Percentiles rank a stretch among this genome's conserved stretches.
These are phyloP conservation scores for Gymnopithys bicolor DNA, from an alignment of 2,797 vertebrate genomes.

Conservation along the genomic window DNA sequence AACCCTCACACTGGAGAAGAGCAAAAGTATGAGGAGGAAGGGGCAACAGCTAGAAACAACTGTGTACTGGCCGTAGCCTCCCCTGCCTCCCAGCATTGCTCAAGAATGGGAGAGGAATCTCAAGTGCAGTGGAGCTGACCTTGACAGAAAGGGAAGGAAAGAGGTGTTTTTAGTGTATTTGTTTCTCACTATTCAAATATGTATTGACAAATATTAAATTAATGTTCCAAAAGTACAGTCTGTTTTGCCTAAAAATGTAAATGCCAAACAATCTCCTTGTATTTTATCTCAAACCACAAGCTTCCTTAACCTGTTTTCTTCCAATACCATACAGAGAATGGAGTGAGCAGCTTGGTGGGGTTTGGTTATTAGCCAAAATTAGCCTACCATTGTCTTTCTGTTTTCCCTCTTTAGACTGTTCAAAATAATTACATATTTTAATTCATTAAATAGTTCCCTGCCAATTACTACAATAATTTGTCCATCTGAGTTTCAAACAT, in stretches of 20 bases:
- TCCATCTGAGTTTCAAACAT: not conserved
- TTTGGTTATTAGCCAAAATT: not conserved
- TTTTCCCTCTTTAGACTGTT: not conserved
- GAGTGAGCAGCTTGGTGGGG: not conserved
- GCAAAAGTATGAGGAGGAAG: not conserved
- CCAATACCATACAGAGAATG: not conserved
- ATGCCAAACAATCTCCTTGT: not conserved
- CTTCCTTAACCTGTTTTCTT: not conserved
- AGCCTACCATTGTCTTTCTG: not conserved
- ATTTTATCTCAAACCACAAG: not conserved
- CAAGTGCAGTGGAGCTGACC: not conserved
- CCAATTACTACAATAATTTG: not conserved
- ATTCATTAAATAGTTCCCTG: not conserved
- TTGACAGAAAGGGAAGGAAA: not conserved
- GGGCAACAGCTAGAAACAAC: not conserved
- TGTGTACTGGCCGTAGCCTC: not conserved
- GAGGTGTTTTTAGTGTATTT: not conserved
- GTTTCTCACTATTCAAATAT: not conserved
- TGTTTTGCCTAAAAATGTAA: not conserved
- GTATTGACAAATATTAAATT: not conserved
- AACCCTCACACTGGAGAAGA: accelerated
- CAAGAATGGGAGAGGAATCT: not conserved
- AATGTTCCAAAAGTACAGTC: not conserved
- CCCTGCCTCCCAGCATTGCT: accelerated
- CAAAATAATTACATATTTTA: not conserved